Percentiles rank a stretch among this genome's conserved stretches.
phyloP scores from a whole-genome alignment of 2,888 invertebrate genomes.

The Slavum lentiscoides region DNA sequence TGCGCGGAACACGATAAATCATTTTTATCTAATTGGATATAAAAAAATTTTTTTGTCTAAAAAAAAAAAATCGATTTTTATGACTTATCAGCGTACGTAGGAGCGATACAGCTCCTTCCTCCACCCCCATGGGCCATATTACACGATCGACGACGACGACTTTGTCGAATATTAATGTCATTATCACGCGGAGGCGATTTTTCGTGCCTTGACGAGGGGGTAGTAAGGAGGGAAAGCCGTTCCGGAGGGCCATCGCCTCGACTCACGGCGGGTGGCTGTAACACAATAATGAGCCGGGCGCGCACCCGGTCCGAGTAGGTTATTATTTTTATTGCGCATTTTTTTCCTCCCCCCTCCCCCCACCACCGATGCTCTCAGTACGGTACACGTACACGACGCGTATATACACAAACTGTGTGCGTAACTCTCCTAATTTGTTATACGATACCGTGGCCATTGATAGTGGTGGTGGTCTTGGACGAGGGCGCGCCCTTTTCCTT shows the following conservation, averaged over 20 bases:
- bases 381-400: background rate
- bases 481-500: constrained; percentile 8
- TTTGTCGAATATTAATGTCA: constrained; percentile 27
- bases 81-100: too few relatives aligned
- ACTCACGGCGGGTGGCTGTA: constrained; percentile 34
- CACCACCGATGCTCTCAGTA: too few relatives aligned
- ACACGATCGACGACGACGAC: too few relatives aligned
- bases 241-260: background rate
- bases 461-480: background rate
- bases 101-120: too few relatives aligned
- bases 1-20: too few relatives aligned
- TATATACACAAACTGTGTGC: too few relatives aligned
- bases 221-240: background rate
- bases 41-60: too few relatives aligned
- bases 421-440: constrained; percentile 41
- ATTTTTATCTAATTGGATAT: too few relatives aligned
- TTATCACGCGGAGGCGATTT: constrained; percentile 39
- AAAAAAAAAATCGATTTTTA: too few relatives aligned
- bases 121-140: too few relatives aligned
- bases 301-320: constrained; percentile 6
- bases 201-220: background rate
- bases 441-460: constrained; percentile 8
- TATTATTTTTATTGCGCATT: constrained; percentile 18
- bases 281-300: constrained; percentile 35
- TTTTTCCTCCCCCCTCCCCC: background rate